phyloP scores from a whole-genome alignment of 2,888 invertebrate species.

The Palloptera scutellata region DNA sequence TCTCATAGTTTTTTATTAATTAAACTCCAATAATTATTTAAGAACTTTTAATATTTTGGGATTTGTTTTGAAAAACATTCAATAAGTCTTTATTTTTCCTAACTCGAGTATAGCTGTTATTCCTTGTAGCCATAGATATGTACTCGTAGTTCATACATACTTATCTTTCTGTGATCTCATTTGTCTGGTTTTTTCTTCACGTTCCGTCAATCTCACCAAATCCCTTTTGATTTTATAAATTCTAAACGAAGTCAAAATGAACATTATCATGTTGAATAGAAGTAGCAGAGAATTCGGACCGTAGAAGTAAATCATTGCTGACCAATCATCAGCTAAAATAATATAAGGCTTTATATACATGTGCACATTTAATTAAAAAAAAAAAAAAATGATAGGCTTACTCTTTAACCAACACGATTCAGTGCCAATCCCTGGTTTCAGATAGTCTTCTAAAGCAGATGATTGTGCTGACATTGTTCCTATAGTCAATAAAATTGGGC shows the following conservation, averaged over 20 bases:
- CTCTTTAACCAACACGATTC: conserved; percentile 68
- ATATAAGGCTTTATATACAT: conserved; percentile 4
- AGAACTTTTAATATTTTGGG: too few relatives aligned
- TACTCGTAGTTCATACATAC: background rate
- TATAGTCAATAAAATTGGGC: conserved; percentile 34
- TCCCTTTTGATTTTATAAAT: conserved; percentile 23
- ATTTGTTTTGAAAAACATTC: too few relatives aligned
- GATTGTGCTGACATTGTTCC: conserved; percentile 44
- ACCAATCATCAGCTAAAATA: conserved; percentile 32
- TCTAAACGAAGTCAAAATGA: conserved; percentile 32
- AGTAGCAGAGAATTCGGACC: conserved; percentile 43
- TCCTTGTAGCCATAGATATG: too few relatives aligned
- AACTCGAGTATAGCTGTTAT: too few relatives aligned
- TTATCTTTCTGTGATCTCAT: conserved; percentile 18
- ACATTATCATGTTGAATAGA: conserved; percentile 43
- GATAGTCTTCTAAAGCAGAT: conserved; percentile 21
- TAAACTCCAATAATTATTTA: too few relatives aligned
- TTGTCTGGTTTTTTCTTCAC: conserved; percentile 13
- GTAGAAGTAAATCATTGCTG: conserved; percentile 44
- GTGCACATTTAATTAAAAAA: background rate
- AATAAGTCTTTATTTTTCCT: too few relatives aligned
- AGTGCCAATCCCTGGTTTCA: conserved; percentile 64
- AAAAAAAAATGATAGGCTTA: conserved; percentile 47
- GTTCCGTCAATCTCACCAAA: background rate
- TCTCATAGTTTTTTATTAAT: too few relatives aligned